These are phyloP conservation scores for Pyrgilauda ruficollis DNA, from an alignment of 2,113 vertebrate genomes.

Conservation along the genomic window DNA sequence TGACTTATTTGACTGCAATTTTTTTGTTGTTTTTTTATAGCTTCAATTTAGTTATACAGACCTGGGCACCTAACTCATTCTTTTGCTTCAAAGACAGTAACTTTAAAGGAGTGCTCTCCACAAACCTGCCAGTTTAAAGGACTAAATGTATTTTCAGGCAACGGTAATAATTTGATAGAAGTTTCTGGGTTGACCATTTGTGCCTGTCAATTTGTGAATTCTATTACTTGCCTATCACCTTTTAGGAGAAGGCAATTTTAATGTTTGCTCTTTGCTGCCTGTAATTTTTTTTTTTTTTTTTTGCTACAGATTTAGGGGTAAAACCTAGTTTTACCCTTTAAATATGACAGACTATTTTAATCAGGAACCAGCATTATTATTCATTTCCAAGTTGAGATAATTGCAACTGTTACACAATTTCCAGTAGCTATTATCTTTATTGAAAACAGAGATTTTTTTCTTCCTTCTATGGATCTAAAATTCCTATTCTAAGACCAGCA, in stretches of 20 bases:
- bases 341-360: background rate
- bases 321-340: background rate
- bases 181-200: slow-evolving; percentile 9
- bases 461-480: background rate
- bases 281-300: background rate
- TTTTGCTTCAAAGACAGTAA: slow-evolving; percentile 23
- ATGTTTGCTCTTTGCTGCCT: background rate
- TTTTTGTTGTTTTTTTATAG: background rate
- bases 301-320: background rate
- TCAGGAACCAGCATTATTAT: background rate
- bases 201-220: background rate
- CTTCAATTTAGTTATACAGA: background rate
- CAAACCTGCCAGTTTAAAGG: background rate
- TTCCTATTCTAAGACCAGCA: background rate
- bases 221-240: background rate
- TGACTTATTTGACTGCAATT: background rate
- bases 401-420: background rate
- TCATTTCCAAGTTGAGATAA: background rate
- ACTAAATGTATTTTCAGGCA: slow-evolving; percentile 15
- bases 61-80: background rate
- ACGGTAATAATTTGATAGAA: background rate
- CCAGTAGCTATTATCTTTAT: background rate
- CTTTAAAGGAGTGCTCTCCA: background rate
- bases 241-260: background rate
- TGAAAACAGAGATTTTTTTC: background rate